A percentile compares a stretch with the other conserved stretches of the same genome.
These are phyloP conservation scores for Epistrophella euchroma DNA, from an alignment of 2,888 invertebrate species.

Conservation along the genomic window DNA sequence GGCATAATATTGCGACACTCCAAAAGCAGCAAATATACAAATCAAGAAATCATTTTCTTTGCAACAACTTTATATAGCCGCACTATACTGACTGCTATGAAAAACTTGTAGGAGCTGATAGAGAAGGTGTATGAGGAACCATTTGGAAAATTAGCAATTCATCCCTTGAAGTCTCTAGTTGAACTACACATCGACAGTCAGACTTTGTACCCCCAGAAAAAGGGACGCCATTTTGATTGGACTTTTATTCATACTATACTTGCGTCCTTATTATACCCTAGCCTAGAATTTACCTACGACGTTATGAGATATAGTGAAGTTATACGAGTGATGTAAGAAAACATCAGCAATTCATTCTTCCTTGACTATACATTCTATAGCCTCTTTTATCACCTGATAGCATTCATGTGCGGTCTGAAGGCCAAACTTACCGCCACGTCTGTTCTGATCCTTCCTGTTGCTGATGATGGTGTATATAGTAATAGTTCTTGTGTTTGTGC, in stretches of 20 bases:
- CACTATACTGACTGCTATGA: not conserved
- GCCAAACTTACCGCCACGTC: conserved; percentile 56
- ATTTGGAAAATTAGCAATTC: conserved; percentile 70
- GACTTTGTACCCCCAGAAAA: not conserved
- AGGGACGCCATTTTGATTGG: conserved; percentile 28
- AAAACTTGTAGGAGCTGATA: not conserved
- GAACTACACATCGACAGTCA: conserved; percentile 4
- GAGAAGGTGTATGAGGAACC: conserved; percentile 6
- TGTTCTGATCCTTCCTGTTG: conserved; percentile 50
- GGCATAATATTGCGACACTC: conserved; percentile 69
- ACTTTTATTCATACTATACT: conserved; percentile 55
- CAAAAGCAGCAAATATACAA: conserved; percentile 28
- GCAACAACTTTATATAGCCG: conserved; percentile 26
- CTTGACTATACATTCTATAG: conserved; percentile 51
- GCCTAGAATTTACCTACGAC: conserved; percentile 22
- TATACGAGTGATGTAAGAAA: conserved; percentile 33
- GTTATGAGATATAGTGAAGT: conserved; percentile 3
- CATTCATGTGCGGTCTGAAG: conserved; percentile 67
- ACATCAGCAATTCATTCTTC: conserved; percentile 61
- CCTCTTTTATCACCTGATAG: conserved; percentile 70
- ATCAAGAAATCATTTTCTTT: conserved; percentile 52
- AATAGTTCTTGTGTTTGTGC: conserved; percentile 19
- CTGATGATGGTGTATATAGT: conserved; percentile 6
- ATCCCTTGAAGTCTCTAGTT: conserved; percentile 31
- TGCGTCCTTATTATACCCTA: conserved; percentile 19